Evolutionary conservation across 1,140 invertebrate genomes (phyloP).

Genomic region (Apis florea): DNA sequence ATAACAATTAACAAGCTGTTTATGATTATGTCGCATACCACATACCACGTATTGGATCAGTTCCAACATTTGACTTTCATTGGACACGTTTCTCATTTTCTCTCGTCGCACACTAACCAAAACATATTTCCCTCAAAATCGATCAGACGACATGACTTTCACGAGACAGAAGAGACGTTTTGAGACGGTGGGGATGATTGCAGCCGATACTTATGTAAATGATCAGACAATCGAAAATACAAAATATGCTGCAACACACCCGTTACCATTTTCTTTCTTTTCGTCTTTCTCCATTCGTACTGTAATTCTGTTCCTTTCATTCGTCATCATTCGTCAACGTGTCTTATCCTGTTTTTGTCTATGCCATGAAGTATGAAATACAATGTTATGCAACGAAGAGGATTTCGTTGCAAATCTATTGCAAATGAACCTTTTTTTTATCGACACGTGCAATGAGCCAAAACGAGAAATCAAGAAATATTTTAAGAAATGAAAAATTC

Average conservation of each 20-base stretch:
- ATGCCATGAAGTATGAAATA: not conserved
- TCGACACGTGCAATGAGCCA: not conserved
- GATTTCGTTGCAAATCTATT: not conserved
- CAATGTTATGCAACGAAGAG: not conserved
- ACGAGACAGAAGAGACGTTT: conserved; percentile 24
- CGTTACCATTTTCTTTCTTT: not conserved
- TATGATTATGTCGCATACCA: conserved; percentile 35
- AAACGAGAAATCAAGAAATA: conserved; percentile 3
- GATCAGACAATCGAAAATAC: conserved; percentile 13
- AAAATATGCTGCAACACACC: not conserved
- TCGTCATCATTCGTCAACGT: not conserved
- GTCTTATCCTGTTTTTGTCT: not conserved
- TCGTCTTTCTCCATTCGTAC: not conserved
- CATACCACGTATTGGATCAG: conserved; percentile 40
- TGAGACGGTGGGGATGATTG: conserved; percentile 27
- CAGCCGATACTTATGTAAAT: conserved; percentile 24
- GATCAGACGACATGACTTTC: conserved; percentile 45
- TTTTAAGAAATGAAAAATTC: not conserved
- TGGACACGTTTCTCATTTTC: conserved; percentile 51
- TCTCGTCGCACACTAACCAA: conserved; percentile 38
- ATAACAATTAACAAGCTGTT: conserved; percentile 47
- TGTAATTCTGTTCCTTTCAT: conserved; percentile 10
- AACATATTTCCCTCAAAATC: conserved; percentile 60
- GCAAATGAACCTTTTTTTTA: conserved; percentile 16
- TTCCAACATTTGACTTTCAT: conserved; percentile 63